These are phyloP conservation scores for Anser brachyrhynchus DNA, from an alignment of 2,113 vertebrate genomes.

Conservation along the genomic window DNA sequence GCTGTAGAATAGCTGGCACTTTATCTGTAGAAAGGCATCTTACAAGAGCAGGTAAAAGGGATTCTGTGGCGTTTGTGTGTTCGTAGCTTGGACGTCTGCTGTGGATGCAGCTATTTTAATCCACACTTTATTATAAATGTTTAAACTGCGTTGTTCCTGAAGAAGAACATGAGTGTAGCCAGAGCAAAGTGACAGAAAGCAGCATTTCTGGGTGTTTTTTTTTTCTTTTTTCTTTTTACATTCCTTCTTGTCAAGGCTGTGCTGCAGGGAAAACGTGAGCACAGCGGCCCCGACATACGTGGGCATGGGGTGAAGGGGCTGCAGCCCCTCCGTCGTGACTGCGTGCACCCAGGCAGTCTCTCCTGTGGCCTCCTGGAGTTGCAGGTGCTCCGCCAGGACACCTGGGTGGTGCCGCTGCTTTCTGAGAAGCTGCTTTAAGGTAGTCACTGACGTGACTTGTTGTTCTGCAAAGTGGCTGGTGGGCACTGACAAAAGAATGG, in stretches of 20 bases:
- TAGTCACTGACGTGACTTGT: background rate
- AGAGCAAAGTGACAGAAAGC: background rate
- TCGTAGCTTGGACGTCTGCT: background rate
- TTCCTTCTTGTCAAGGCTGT: background rate
- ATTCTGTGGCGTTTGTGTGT: background rate
- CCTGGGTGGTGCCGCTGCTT: background rate
- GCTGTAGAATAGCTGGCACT: background rate
- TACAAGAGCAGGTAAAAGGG: background rate
- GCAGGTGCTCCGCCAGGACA: background rate
- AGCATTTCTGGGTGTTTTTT: background rate
- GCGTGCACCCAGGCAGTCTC: too few species aligned
- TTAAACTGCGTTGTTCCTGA: background rate
- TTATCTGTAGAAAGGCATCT: background rate
- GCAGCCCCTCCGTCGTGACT: fast-evolving
- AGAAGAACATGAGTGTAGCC: background rate
- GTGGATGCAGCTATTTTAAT: background rate
- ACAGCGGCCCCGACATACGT: fast-evolving
- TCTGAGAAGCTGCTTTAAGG: background rate
- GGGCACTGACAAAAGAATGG: background rate
- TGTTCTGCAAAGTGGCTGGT: background rate
- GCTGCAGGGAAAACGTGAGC: background rate
- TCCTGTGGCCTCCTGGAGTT: fast-evolving
- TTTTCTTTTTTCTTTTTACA: background rate
- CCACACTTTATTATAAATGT: background rate
- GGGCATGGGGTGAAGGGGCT: background rate